phyloP scores from a whole-genome alignment of 2,113 vertebrate species.

The Stegastes partitus region DNA sequence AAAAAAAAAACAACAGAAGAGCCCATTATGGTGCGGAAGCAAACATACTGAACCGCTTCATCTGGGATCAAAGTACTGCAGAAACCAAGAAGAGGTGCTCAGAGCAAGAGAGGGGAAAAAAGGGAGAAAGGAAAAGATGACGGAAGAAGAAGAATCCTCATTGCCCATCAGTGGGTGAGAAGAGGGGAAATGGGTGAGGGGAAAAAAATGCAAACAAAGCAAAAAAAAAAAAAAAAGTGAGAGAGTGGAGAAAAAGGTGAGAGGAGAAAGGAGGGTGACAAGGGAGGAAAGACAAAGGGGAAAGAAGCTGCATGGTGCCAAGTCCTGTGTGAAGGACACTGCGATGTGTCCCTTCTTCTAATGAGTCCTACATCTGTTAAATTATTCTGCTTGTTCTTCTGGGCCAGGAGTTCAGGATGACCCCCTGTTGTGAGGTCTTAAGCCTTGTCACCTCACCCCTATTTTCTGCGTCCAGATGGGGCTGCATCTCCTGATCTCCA shows the following conservation, averaged over 20 bases:
- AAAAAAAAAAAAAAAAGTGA: background rate
- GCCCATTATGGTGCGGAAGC: conserved; percentile 44
- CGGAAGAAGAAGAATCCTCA: background rate
- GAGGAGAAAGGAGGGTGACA: conserved; percentile 14
- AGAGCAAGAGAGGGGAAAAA: background rate
- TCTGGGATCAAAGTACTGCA: conserved; percentile 52
- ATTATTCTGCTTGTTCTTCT: conserved; percentile 39
- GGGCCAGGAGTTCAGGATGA: conserved; percentile 31
- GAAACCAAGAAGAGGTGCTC: conserved; percentile 37
- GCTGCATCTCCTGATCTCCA: conserved; percentile 4
- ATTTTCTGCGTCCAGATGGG: conserved; percentile 21
- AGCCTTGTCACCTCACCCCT: conserved; percentile 21
- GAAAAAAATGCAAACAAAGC: conserved; percentile 11
- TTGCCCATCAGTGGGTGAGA: background rate
- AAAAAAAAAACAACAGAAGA: conserved; percentile 46
- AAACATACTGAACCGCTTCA: conserved; percentile 50
- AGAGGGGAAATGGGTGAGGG: background rate
- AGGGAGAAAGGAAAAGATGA: background rate
- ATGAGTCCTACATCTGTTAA: conserved; percentile 61
- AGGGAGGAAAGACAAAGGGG: conserved; percentile 20
- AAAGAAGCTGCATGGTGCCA: conserved; percentile 38
- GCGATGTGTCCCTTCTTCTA: conserved; percentile 52
- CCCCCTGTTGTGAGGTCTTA: conserved; percentile 22
- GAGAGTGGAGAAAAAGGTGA: conserved; percentile 8
- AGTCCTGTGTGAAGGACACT: conserved; percentile 67